Base-by-base conservation (phyloP, 2,797 vertebrate genomes). In the Gouania willdenowi region DNA sequence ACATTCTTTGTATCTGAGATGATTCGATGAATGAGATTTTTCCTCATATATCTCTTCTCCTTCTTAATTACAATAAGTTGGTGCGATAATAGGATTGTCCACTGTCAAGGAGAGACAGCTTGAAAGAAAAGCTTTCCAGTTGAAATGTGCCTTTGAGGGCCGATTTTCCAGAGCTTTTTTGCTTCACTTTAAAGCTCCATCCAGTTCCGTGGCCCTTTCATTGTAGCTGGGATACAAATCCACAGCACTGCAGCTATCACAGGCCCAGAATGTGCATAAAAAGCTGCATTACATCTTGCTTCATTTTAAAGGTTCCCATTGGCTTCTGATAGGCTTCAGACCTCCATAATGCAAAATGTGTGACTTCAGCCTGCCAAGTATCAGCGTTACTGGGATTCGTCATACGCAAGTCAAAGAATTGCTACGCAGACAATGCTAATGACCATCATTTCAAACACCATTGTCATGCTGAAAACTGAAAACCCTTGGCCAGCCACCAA, bases 161-260 rank as follows among this genome's bases (percentile, higher is more conserved):
- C 70, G 81, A 90, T 91, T 91, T 89, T 90, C 85, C 87, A 88
- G 84, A 78, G 88, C 84, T 89, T 90, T 88, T 76, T 82, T 84
- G 81, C 81, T 88, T 85, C 84, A 88, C 87, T 89, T 90, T 89
- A 83, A 90, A 88, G 83, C 84, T 86, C 75, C 79, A 86, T 89
- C 86, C 89, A 88, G 88, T 88, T 87, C 81, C 74, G 73, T 65
- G 31, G 73, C 61, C 84, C 80, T 88, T 89, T 90, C 82, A 90
- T 78, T 86, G 88, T 85, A 87, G 85, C 86, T 64, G 81, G 88
- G 87, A 89, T 86, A 89, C 87, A 90, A 89, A 91, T 89, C 87
- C 87, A 87, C 77, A 83, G 75, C 71, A 71, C 76, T 57, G 75
- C 84, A 84, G 81, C 86, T 84, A 88, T 87, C 86, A 86, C 79